These are phyloP conservation scores for Enteromius thamalakanensis DNA, from an alignment of 2,797 vertebrate species.

Conservation along the genomic window DNA sequence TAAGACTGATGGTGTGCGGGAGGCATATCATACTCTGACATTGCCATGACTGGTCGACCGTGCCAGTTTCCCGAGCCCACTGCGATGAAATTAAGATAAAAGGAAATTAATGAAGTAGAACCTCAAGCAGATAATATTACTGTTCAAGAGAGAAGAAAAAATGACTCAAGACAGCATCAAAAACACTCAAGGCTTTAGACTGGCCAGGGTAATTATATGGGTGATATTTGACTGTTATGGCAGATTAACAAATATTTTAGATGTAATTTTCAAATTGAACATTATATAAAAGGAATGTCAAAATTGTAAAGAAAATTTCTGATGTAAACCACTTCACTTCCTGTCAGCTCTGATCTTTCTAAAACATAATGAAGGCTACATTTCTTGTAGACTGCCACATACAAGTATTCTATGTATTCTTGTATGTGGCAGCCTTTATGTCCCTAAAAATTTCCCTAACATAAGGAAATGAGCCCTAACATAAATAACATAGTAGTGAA, in stretches of 20 bases:
- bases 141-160: not conserved
- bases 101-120: slow-evolving; percentile 8
- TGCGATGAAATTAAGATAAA: slow-evolving; percentile 75
- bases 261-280: not conserved
- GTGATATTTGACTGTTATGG: not conserved
- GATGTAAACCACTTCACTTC: not conserved
- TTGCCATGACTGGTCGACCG: slow-evolving; percentile 75
- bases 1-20: slow-evolving; percentile 79
- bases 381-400: too few species aligned
- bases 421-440: not conserved
- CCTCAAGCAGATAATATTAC: not conserved
- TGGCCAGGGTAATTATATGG: not conserved
- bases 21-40: slow-evolving; percentile 80
- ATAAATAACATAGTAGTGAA: not conserved
- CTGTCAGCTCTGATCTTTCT: not conserved
- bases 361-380: not conserved
- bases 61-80: slow-evolving; percentile 85
- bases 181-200: not conserved
- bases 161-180: not conserved
- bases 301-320: too few species aligned
- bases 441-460: not conserved
- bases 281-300: not conserved
- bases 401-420: not conserved
- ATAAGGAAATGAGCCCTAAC: too few species aligned
- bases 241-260: not conserved